These are phyloP conservation scores for Synodontis membranacea DNA, from an alignment of 2,113 vertebrate species.

Conservation along the genomic window DNA sequence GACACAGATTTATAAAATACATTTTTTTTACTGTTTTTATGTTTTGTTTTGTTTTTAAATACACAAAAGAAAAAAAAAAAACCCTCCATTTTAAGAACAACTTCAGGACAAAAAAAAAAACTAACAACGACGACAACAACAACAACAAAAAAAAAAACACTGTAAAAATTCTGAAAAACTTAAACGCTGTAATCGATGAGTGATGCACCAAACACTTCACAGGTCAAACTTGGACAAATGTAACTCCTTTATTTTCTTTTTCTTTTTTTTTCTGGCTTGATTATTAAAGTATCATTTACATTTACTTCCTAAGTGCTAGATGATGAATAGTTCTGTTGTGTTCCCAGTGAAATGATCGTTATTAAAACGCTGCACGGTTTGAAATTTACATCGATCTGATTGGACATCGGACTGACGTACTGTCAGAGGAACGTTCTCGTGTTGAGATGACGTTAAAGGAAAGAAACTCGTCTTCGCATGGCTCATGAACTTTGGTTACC, in stretches of 20 bases:
- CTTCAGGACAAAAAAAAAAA: slow-evolving; percentile 66
- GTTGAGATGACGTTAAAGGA: slow-evolving; percentile 13
- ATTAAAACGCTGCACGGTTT: slow-evolving; percentile 48
- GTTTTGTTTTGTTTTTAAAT: neutral
- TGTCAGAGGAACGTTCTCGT: neutral
- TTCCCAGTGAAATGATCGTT: slow-evolving; percentile 61
- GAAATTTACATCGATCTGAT: slow-evolving; percentile 30
- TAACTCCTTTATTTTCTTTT: slow-evolving; percentile 63
- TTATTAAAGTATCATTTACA: slow-evolving; percentile 84
- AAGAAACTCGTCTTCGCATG: slow-evolving; percentile 62
- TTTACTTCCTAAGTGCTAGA: slow-evolving; percentile 78
- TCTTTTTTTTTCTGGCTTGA: slow-evolving; percentile 71
- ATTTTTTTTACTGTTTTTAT: neutral
- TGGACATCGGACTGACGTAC: neutral
- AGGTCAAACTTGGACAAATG: slow-evolving; percentile 78
- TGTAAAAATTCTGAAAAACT: slow-evolving; percentile 62
- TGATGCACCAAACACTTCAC: slow-evolving; percentile 80
- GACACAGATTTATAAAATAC: slow-evolving; percentile 2
- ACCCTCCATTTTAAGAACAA: slow-evolving; percentile 44
- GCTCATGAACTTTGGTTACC: slow-evolving; percentile 77
- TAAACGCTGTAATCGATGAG: slow-evolving; percentile 75
- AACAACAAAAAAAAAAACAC: slow-evolving; percentile 70
- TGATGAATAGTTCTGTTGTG: slow-evolving; percentile 59
- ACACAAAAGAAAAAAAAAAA: neutral
- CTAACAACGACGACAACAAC: too few relatives aligned